Base-by-base conservation (phyloP, 1,140 invertebrate species). In the Trissolcus basalis region DNA sequence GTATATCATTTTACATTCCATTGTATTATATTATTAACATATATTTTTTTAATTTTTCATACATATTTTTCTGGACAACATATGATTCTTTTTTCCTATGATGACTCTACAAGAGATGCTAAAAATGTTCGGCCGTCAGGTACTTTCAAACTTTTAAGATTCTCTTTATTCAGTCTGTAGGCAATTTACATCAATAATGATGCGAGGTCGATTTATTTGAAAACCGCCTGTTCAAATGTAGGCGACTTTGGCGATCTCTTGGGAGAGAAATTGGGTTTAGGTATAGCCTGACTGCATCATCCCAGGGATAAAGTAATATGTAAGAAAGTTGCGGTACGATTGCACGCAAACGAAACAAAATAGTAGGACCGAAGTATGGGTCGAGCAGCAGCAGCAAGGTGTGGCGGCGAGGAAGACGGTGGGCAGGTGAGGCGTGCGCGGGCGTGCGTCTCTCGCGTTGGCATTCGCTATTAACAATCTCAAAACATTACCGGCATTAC, bases 381-480 rank as follows among this genome's bases (percentile, higher is more conserved):
- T 56, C 55, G 65, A 56, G 65, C 69, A 70, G 70, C 44, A 70
- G 51, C 61, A 65, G 69, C 64, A 71, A 68, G 77, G 75, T 67
- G 74, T 64, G 67, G 47, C 45, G 58, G 43, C 48, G 58, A 58
- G 60, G 49, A 43, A 53, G 55, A 73, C 63, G 78, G 61, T 68
- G 67, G 71, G 74, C 80, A 81, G 77, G 77, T 81, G 77, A 79
- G 73, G 63, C 59, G 64, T 75, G 65, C 70, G 77, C 71, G 65
- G 64, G 73, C 77, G 73, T 77, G 67, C 60, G 54, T 75, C 63
- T 72, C 56, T 56, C 65, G 64, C 56, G 70, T 64, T 80, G 73
- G 70, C 79, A 79, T 69, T 78, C 68, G 72, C 74, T 79, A 79
- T 79, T 81, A 77, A 77, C 77, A 75, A 75, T 75, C 64, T 64